phyloP scores from a whole-genome alignment of 1,140 invertebrate species.

The Zaprionus camerounensis region DNA sequence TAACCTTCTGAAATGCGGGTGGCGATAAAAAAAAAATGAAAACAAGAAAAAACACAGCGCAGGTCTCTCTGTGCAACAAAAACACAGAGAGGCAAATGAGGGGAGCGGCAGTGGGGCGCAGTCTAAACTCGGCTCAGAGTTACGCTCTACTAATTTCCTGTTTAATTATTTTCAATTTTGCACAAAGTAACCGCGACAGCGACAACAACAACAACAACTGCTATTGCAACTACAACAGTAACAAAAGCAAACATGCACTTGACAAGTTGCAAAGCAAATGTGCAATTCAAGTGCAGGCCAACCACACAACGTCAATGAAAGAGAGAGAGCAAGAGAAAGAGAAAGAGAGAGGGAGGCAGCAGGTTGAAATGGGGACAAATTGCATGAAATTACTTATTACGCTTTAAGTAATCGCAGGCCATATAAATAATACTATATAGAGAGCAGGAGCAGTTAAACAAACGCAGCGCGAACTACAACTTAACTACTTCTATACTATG shows the following conservation, averaged over 20 bases:
- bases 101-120: background rate
- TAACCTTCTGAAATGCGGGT: slow-evolving; percentile 9
- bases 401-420: slow-evolving; percentile 56
- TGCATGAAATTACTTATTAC: slow-evolving; percentile 73
- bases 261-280: slow-evolving; percentile 65
- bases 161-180: slow-evolving; percentile 79
- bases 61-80: slow-evolving; percentile 5
- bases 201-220: slow-evolving; percentile 34
- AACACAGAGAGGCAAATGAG: background rate
- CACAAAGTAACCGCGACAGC: slow-evolving; percentile 74
- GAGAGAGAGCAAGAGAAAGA: background rate
- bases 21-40: background rate
- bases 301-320: slow-evolving; percentile 29
- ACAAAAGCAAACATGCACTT: slow-evolving; percentile 58
- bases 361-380: slow-evolving; percentile 45
- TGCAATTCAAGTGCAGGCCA: slow-evolving; percentile 58
- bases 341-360: background rate
- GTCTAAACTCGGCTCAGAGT: slow-evolving; percentile 45
- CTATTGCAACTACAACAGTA: slow-evolving; percentile 33
- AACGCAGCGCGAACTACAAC: slow-evolving; percentile 5
- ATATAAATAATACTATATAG: slow-evolving; percentile 43
- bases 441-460: slow-evolving; percentile 12
- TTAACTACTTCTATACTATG: background rate
- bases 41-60: background rate
- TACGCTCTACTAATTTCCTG: slow-evolving; percentile 80